Evolutionary conservation across 1,140 invertebrate species (phyloP).

Genomic region (Magallana angulata): DNA sequence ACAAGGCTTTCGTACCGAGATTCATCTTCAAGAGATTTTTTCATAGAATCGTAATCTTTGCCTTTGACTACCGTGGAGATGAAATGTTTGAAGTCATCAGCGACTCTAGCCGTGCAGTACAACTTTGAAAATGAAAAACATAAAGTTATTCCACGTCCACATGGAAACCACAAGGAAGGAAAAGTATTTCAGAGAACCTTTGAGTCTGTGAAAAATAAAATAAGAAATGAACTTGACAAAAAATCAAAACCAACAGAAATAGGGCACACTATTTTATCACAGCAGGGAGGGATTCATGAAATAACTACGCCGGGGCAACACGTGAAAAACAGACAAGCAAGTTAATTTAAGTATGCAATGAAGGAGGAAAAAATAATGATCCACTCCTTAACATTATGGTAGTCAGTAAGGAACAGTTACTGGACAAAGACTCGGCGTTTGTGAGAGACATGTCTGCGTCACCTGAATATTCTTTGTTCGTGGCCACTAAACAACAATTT

Average conservation of each 20-base stretch:
- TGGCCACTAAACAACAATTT: too few species aligned
- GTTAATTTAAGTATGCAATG: too few species aligned
- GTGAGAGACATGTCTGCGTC: too few species aligned
- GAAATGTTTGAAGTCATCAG: background rate
- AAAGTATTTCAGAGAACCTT: background rate
- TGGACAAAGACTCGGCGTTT: too few species aligned
- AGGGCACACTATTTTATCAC: too few species aligned
- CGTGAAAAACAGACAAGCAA: too few species aligned
- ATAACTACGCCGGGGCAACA: too few species aligned
- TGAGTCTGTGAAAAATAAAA: background rate
- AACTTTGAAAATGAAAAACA: constrained; percentile 16
- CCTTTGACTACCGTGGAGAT: background rate
- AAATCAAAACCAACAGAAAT: background rate
- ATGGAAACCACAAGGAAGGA: background rate
- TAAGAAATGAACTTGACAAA: background rate
- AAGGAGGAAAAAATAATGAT: too few species aligned
- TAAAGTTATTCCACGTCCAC: background rate
- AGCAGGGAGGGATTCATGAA: too few species aligned
- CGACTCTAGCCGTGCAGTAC: background rate
- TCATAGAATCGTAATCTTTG: constrained; percentile 32
- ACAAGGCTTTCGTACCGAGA: constrained; percentile 5
- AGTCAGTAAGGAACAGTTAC: too few species aligned
- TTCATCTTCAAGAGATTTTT: background rate
- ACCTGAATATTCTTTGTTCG: too few species aligned
- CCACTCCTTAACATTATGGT: too few species aligned